These are phyloP conservation scores for Sebastiscus tertius DNA, from an alignment of 2,797 vertebrate species.

Conservation along the genomic window DNA sequence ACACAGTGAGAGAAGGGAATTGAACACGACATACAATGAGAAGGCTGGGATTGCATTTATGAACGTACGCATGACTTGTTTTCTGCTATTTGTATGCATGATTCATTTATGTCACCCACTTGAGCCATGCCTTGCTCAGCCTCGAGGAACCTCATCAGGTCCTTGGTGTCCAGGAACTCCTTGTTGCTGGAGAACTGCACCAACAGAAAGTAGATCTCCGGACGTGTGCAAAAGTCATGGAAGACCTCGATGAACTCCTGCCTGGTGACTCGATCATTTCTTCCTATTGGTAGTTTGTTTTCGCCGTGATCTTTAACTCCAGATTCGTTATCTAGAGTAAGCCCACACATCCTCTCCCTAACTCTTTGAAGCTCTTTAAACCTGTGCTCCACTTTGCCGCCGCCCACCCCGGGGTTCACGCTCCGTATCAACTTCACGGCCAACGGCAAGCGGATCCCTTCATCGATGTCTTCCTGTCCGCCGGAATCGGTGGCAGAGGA, in stretches of 20 bases:
- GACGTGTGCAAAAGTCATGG: conserved; percentile 94
- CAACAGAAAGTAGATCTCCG: conserved; percentile 96
- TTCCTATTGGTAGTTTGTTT: conserved; percentile 20
- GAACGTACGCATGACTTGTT: not conserved
- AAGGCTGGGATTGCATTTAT: not conserved
- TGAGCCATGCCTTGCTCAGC: conserved; percentile 94
- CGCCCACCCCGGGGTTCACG: conserved; percentile 90
- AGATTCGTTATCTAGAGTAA: conserved; percentile 26
- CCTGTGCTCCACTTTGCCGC: conserved; percentile 89
- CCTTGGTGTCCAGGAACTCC: conserved; percentile 94
- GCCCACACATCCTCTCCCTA: conserved; percentile 81
- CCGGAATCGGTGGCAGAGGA: conserved; percentile 80
- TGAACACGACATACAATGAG: not conserved
- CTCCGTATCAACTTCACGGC: conserved; percentile 89
- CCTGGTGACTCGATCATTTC: conserved; percentile 84
- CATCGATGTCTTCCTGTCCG: conserved; percentile 66
- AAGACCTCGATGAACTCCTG: conserved; percentile 94
- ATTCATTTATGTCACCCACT: conserved; percentile 73
- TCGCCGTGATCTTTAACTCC: conserved; percentile 38
- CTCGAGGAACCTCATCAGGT: conserved; percentile 96
- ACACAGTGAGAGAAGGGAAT: not conserved
- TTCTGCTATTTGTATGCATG: not conserved
- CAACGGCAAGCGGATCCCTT: conserved; percentile 83
- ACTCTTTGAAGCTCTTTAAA: conserved; percentile 93
- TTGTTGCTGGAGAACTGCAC: conserved; percentile 99